phyloP scores from a whole-genome alignment of 2,113 vertebrate species.

The Atlantisia rogersi region DNA sequence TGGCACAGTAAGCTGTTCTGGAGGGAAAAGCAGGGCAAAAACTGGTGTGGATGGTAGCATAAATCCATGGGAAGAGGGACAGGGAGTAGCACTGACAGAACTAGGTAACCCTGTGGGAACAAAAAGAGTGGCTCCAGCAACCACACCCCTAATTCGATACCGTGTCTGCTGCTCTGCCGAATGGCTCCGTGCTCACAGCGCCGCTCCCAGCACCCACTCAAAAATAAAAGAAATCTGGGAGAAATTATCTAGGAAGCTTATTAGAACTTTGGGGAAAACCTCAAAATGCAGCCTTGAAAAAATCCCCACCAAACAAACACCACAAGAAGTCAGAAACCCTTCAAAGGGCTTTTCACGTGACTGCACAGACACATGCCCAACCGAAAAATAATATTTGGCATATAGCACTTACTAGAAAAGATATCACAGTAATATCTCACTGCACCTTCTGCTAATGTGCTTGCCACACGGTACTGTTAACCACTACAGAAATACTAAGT shows the following conservation, averaged over 20 bases:
- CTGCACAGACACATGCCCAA: neutral
- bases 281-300: neutral
- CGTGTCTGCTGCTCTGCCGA: accelerated
- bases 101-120: accelerated
- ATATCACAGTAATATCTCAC: neutral
- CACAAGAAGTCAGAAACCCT: neutral
- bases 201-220: neutral
- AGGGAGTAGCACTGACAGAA: neutral
- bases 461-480: neutral
- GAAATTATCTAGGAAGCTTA: neutral
- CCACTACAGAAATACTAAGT: neutral
- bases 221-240: neutral
- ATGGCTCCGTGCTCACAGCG: accelerated
- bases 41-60: neutral
- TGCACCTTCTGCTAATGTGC: neutral
- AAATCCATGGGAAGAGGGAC: neutral
- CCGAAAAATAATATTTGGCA: neutral
- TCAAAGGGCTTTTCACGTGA: neutral
- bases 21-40: neutral
- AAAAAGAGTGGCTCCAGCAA: accelerated
- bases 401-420: neutral
- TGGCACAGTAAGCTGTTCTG: neutral
- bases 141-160: accelerated
- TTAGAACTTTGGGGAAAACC: neutral
- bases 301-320: neutral